phyloP scores from a whole-genome alignment of 2,888 invertebrate species.

The Mesorhabditis spiculigera region DNA sequence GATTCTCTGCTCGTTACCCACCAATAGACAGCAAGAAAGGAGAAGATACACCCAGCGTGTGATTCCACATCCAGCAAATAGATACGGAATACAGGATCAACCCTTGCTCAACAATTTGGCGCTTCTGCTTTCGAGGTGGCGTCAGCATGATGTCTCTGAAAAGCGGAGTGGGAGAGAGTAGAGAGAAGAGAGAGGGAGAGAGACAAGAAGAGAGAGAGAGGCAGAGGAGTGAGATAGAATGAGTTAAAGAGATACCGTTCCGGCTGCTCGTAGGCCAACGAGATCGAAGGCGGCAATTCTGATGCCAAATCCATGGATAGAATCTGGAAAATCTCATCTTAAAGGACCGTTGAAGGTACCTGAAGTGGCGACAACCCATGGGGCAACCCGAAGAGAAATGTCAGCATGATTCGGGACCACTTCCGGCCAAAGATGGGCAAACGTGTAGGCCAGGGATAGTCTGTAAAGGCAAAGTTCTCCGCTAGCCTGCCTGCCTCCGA shows the following conservation, averaged over 20 bases:
- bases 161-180: neutral
- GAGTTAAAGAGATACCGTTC: slow-evolving; percentile 40
- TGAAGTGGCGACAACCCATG: slow-evolving; percentile 52
- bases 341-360: slow-evolving; percentile 16
- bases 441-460: slow-evolving; percentile 53
- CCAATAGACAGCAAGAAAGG: slow-evolving; percentile 55
- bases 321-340: slow-evolving; percentile 33
- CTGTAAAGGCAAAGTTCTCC: slow-evolving; percentile 16
- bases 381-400: slow-evolving; percentile 53
- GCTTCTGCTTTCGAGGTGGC: slow-evolving; percentile 40
- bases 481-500: neutral
- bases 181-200: neutral
- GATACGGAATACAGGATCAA: slow-evolving; percentile 51
- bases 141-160: slow-evolving; percentile 47
- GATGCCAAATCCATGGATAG: slow-evolving; percentile 53
- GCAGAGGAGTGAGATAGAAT: too few species aligned
- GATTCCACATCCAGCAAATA: slow-evolving; percentile 52
- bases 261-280: slow-evolving; percentile 55
- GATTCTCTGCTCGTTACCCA: slow-evolving; percentile 12
- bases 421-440: slow-evolving; percentile 57
- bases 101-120: slow-evolving; percentile 28
- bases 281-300: slow-evolving; percentile 55
- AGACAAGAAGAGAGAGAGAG: neutral
- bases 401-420: slow-evolving; percentile 54
- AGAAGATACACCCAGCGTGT: slow-evolving; percentile 51